Evolutionary conservation across 1,140 invertebrate genomes (phyloP).

Genomic region (Cotesia vestalis): DNA sequence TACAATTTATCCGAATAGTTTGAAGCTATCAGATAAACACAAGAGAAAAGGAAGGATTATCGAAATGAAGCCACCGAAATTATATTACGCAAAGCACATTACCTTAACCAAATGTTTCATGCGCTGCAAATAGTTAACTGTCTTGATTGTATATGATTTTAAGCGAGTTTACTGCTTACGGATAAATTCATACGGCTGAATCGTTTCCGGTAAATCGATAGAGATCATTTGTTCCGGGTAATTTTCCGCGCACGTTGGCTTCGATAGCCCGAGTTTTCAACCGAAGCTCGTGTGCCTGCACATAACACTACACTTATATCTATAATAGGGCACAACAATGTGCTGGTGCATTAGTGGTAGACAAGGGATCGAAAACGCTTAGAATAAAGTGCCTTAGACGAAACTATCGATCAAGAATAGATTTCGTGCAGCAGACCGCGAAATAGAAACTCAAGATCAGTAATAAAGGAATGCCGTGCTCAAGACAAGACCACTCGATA

Average conservation of each 20-base stretch:
- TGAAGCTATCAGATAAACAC: no score
- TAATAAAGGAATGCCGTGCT: conserved; percentile 29
- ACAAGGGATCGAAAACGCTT: conserved; percentile 3
- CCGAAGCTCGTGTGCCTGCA: no score
- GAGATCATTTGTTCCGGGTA: conserved; percentile 30
- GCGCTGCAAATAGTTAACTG: not conserved
- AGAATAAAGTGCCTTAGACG: conserved; percentile 19
- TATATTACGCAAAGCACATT: no score
- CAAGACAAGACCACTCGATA: conserved; percentile 29
- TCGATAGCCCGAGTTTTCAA: not conserved
- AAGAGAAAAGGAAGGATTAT: no score
- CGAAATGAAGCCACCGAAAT: no score
- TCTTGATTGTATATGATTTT: conserved; percentile 4
- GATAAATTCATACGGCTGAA: not conserved
- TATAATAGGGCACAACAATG: not conserved
- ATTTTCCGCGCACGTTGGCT: conserved; percentile 16
- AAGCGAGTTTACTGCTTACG: not conserved
- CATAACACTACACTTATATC: no score
- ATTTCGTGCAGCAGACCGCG: conserved; percentile 24
- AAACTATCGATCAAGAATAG: conserved; percentile 7
- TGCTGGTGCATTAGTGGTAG: not conserved
- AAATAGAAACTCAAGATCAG: conserved; percentile 23
- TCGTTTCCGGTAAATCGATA: conserved; percentile 18
- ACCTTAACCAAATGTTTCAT: not conserved
- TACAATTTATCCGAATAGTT: no score